Percentiles rank a stretch among this genome's conserved stretches.
These are phyloP conservation scores for Neoascia interrupta DNA, from an alignment of 2,888 invertebrate genomes.

Conservation along the genomic window DNA sequence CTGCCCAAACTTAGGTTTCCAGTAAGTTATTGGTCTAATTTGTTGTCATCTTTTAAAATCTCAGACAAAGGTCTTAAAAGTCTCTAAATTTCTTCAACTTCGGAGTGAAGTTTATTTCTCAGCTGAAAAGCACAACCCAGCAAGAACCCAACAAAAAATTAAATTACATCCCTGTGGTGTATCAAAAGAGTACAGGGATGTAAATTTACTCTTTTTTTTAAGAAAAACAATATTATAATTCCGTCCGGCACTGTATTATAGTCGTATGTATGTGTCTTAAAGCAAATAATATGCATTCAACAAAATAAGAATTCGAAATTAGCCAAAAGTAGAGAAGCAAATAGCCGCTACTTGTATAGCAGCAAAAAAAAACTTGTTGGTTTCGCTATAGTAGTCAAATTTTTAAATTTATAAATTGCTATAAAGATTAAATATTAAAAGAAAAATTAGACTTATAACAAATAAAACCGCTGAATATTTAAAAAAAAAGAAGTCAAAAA, in stretches of 20 bases:
- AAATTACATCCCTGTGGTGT: too few species aligned
- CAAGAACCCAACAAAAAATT: too few species aligned
- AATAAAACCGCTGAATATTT: slow-evolving; percentile 43
- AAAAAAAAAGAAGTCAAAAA: slow-evolving; percentile 40
- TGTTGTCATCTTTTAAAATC: too few species aligned
- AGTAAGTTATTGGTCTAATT: too few species aligned
- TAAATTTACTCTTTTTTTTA: too few species aligned
- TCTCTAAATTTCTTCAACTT: too few species aligned
- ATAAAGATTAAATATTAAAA: slow-evolving; percentile 50
- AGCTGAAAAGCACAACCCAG: too few species aligned
- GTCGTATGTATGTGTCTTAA: slow-evolving; percentile 48
- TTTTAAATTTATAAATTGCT: slow-evolving; percentile 70
- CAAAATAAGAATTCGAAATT: slow-evolving; percentile 11
- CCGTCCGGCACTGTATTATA: slow-evolving; percentile 40
- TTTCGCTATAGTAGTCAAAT: slow-evolving; percentile 60
- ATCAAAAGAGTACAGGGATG: too few species aligned
- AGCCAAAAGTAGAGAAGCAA: slow-evolving; percentile 19
- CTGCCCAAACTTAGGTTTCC: too few species aligned
- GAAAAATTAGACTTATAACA: neutral
- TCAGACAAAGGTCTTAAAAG: too few species aligned
- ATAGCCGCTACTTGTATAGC: slow-evolving; percentile 23
- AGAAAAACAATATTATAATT: too few species aligned
- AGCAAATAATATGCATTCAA: neutral
- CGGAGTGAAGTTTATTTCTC: too few species aligned
- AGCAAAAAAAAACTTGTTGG: slow-evolving; percentile 41